Evolutionary conservation across 2,888 invertebrate genomes (phyloP).

Genomic region (Tipula unca): DNA sequence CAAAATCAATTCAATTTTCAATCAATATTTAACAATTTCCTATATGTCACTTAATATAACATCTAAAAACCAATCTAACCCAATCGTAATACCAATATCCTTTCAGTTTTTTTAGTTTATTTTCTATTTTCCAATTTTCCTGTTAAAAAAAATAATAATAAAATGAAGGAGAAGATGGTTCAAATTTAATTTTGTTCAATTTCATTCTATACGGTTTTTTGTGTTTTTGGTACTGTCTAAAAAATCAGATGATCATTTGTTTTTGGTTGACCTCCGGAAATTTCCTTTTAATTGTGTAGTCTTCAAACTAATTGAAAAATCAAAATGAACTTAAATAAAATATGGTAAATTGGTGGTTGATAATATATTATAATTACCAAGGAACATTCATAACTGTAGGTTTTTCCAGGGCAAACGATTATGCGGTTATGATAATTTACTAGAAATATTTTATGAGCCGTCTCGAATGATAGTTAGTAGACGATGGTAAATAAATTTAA

Average conservation of each 20-base stretch:
- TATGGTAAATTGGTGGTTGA: not conserved
- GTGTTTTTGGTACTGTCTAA: not conserved
- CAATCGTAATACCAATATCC: not conserved
- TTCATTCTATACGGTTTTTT: not conserved
- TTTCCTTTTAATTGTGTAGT: not conserved
- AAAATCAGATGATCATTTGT: not conserved
- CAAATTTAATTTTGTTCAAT: not conserved
- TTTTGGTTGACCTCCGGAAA: not conserved
- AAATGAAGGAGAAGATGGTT: not conserved
- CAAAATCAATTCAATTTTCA: not conserved
- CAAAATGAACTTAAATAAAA: not conserved
- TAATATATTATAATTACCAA: not conserved
- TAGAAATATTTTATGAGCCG: not conserved
- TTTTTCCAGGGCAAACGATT: not conserved
- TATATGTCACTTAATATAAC: not conserved
- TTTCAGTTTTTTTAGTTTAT: not conserved
- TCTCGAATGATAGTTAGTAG: not conserved
- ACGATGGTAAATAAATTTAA: not conserved
- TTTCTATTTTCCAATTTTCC: not conserved
- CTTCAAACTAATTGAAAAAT: not conserved
- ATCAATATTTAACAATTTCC: constrained; percentile 8
- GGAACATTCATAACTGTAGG: not conserved
- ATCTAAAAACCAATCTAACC: constrained; percentile 8
- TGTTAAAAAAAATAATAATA: not conserved
- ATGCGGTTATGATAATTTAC: not conserved